Base-by-base conservation (phyloP, 1,140 invertebrate species). In the Sminthurinus signatus region DNA sequence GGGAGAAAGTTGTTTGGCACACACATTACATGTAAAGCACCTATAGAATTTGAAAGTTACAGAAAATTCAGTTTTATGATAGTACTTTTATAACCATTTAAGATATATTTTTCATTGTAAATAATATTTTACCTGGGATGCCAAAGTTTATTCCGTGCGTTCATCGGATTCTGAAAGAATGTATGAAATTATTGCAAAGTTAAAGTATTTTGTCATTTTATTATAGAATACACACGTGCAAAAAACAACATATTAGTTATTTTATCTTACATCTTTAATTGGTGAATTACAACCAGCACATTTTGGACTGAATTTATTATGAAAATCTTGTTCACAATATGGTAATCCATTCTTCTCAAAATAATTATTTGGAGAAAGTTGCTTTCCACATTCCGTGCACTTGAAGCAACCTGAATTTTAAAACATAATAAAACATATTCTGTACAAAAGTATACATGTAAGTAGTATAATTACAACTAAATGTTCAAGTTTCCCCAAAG, bases 331-430 rank as follows among this genome's bases (percentile, higher is more conserved):
- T 25, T 15, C 54, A 58, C 64, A n/a, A n/a, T n/a, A 62, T 1
- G 84, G 83, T 48, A 77, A 75, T n/a, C 80, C 80, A 63, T 82
- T 81, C 31, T 82, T 74, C 72, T 87, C 85, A 69, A 85, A 86
- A 74, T 86, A 86, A 73, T 82, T 84, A 59, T 79, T 76, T 32
- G 83, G 83, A 10, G 83, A 83, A 12, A 86, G 75, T 63, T 82
- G 78, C 27, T 79, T 75, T n/a, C 81, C 78, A 74, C 85, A 87
- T 66, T 83, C 80, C 27, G 76, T 76, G 75, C 85, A 86, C 15
- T 76, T 77, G 74, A 86, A 86, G 71, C 85, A 84, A 66, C 85
- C 21, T n/a, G n/a, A n/a, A n/a, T n/a, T n/a, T n/a, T n/a, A n/a
- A n/a, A n/a, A n/a, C n/a, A n/a, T n/a, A n/a, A n/a, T n/a, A n/a